Evolutionary conservation across 2,888 invertebrate genomes (phyloP), one percentile per base, ranked within the genome.

Genomic region (Diplazon laetatorius): DNA sequence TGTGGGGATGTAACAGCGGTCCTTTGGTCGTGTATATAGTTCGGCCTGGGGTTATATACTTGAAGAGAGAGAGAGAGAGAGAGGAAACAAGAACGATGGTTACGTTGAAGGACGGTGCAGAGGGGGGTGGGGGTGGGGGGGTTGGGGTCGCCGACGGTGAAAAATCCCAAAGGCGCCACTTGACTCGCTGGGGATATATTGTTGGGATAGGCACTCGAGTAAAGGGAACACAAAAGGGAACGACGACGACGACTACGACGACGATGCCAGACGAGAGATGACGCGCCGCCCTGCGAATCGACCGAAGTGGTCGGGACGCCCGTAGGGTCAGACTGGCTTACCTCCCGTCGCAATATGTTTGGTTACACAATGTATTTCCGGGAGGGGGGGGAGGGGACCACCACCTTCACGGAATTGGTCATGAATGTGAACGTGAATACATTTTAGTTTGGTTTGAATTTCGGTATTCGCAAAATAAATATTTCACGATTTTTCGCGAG

Each of bases 141-240:
- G 79, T 77, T 76, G 71, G 80, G 81, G 83, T 81, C 44, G 68
- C 73, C 76, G 80, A 84, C 82, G 84, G 81, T 85, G 84, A 86
- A 86, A 87, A 87, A 87, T 85, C 86, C 86, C 87, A 86, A 87
- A 89, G 88, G 87, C 87, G 85, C 83, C 86, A 87, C 89, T 89
- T 86, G 88, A 88, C 85, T 86, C 82, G 81, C 86, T 85, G 55
- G 72, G 78, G 78, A 76, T 75, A 88, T 89, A 87, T 87, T 86
- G 86, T 86, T 87, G 86, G 87, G 86, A 85, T 86, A 84, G 88
- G 86, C 82, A 85, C 86, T 85, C 80, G 82, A 84, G 75, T 35
- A 80, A 79, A 85, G 82, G 80, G 81, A 70, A 82, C 80, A 83
- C 85, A 85, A 85, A 86, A 86, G 85, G 80, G 82, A 82, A 80